phyloP scores from a whole-genome alignment of 2,888 invertebrate genomes.

The Eilema depressum region DNA sequence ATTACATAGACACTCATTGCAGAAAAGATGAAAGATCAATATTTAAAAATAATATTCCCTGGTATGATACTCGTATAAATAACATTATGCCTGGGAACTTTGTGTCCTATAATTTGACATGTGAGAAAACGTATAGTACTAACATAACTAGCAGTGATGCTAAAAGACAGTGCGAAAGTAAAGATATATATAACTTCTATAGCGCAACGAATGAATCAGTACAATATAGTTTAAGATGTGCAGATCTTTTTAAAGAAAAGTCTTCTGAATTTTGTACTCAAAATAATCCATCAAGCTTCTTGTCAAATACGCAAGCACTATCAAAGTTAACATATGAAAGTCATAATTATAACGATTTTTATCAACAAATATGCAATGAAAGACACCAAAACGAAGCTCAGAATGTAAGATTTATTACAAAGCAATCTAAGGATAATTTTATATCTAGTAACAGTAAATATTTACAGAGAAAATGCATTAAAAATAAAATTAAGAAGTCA shows the following conservation, averaged over 20 bases:
- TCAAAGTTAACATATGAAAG: conserved; percentile 64
- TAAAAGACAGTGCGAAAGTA: neutral
- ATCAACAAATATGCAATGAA: neutral
- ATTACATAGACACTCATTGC: neutral
- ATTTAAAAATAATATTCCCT: neutral
- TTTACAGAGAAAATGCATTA: conserved; percentile 23
- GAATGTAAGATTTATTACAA: conserved; percentile 54
- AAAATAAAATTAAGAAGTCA: conserved; percentile 12
- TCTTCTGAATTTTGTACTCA: conserved; percentile 3
- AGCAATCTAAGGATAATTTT: conserved; percentile 63
- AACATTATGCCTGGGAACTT: neutral
- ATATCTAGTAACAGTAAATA: conserved; percentile 28
- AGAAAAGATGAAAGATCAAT: neutral
- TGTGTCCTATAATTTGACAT: neutral
- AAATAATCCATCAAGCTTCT: conserved; percentile 14
- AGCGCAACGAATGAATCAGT: neutral
- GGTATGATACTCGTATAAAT: neutral
- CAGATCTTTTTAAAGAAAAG: conserved; percentile 14
- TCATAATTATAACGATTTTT: conserved; percentile 51
- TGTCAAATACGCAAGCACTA: conserved; percentile 10
- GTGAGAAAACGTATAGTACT: neutral
- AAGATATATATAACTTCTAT: neutral
- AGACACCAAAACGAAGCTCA: conserved; percentile 25
- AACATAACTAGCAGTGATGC: neutral
- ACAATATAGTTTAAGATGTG: conserved; percentile 9